Evolutionary conservation across 53 echinoderm and acorn worm genomes (phyloP), one percentile per base, ranked within the genome.

Genomic region (Patiria pectinifera): DNA sequence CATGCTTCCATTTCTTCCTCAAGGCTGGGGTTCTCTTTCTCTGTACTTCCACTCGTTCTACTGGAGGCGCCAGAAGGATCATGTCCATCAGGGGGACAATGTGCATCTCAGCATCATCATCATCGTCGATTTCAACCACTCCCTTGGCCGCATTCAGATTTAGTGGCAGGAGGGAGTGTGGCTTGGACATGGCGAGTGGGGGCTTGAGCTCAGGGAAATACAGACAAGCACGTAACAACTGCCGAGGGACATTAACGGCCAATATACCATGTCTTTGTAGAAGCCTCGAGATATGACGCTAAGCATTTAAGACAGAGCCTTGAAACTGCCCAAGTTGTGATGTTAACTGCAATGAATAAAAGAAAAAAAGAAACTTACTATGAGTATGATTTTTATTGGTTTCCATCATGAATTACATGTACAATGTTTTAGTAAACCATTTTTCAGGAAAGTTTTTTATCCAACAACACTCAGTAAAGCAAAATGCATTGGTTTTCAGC

Each of bases 1-100:
- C 93, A 59, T 87, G 92, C 78, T 93, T 94, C 98, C 98, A 98
- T 58, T 92, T 93, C 88, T 87, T 92, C 88, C 84, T 94, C 43
- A 92, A 60, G 0, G 95, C 92, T 5, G 94, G 94, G 15, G 92
- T 83, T 82, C 26, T 86, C 61, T 83, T 16, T 13, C 75, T 85
- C 77, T 71, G 60, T 76, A 70, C 47, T 44, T 45, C 85, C 47
- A 71, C 60, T 6, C 35, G 35, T 35, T 53, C 53, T 53, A 8
- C 53, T 5, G 53, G 53, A 4, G 76, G 77, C 47, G 92, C 25
- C 60, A 92, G 80, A 26, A 92, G 92, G 24, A 92, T 60, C 63
- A n/a, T 53, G 11, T 92, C 92, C 66, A 71, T 83, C 60, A 92
- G 85, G 1, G 92, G 85, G 47, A 85, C 92, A 0, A 92, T 77